Evolutionary conservation across 2,797 vertebrate species (phyloP).

Genomic region (Ptychadena robeensis): DNA sequence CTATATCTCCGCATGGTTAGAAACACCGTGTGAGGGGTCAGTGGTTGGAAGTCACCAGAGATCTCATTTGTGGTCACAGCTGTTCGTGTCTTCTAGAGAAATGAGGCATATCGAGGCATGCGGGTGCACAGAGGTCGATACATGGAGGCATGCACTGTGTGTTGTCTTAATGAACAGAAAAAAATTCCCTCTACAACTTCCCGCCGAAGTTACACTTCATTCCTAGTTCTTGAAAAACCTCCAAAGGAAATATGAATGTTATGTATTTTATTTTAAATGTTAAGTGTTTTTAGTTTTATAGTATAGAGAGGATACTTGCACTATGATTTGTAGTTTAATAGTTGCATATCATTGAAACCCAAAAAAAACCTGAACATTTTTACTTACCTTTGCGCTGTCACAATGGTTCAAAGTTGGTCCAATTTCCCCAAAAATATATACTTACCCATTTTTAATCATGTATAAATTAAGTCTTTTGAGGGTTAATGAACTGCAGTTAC

Average conservation of each 20-base stretch:
- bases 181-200: conserved; percentile 1
- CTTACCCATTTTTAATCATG: no score
- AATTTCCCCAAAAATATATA: no score
- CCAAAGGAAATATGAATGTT: background rate
- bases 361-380: no score
- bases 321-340: no score
- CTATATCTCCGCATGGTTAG: background rate
- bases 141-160: background rate
- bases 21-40: conserved; percentile 4
- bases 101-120: conserved; percentile 21
- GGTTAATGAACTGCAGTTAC: no score
- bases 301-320: no score
- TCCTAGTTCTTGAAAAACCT: background rate
- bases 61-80: conserved; percentile 39
- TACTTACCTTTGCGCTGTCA: no score
- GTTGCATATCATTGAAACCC: no score
- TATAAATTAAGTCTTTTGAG: no score
- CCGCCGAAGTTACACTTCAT: background rate
- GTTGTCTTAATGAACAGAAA: conserved; percentile 4
- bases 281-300: background rate
- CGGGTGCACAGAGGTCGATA: conserved; percentile 8
- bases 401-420: no score
- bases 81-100: conserved; percentile 10
- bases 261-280: background rate
- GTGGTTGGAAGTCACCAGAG: conserved; percentile 18